Evolutionary conservation across 2,888 invertebrate genomes (phyloP).

Genomic region (Ligdia adustata): DNA sequence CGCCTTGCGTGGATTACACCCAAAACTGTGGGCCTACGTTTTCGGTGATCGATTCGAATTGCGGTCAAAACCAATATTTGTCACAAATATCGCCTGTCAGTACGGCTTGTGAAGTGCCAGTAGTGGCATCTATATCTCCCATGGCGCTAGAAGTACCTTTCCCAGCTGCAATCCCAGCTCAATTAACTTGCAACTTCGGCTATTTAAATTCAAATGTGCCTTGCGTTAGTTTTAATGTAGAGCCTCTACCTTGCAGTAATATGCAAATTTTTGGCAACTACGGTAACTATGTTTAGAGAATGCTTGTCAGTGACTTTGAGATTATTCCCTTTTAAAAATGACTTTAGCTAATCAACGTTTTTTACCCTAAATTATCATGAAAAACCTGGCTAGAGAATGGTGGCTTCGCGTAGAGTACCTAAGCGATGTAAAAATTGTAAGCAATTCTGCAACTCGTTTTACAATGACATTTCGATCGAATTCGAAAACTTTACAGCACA

Average conservation of each 20-base stretch:
- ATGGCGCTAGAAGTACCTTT: conserved; percentile 46
- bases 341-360: too few relatives aligned
- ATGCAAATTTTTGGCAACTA: conserved; percentile 10
- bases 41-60: neutral
- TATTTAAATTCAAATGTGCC: conserved; percentile 44
- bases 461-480: too few relatives aligned
- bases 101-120: conserved; percentile 1
- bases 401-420: too few relatives aligned
- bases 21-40: neutral
- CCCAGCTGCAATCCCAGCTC: conserved; percentile 53
- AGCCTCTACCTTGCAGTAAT: conserved; percentile 41
- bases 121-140: conserved; percentile 23
- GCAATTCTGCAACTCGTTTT: too few relatives aligned
- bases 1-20: conserved; percentile 6
- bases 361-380: too few relatives aligned
- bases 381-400: too few relatives aligned
- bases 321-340: too few relatives aligned
- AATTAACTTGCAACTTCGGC: conserved; percentile 50
- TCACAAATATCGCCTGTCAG: neutral
- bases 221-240: conserved; percentile 49
- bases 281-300: conserved; percentile 3
- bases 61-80: neutral
- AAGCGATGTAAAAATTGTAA: too few relatives aligned
- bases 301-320: too few relatives aligned
- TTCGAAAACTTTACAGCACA: too few relatives aligned